Evolutionary conservation across 2,113 vertebrate genomes (phyloP).

Genomic region (human (Homo sapiens)): GRCh38 chr11:68811501-68812000

Average conservation of each 20-base stretch:
- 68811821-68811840: no score
- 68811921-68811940: background rate
- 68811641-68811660: background rate
- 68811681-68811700: background rate
- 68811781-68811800: no score
- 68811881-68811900: background rate
- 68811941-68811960: no score
- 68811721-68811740: background rate
- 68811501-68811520: rapidly evolving
- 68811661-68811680: background rate
- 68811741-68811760: rapidly evolving
- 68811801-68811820: no score
- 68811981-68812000: background rate
- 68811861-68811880: background rate
- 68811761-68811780: background rate
- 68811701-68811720: rapidly evolving
- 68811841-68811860: no score
- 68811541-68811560: background rate
- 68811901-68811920: background rate
- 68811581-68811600: rapidly evolving
- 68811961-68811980: background rate
- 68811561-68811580: rapidly evolving
- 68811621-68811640: background rate
- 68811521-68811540: background rate
- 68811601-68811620: background rate